phyloP scores from a whole-genome alignment of 2,888 invertebrate species.

The Hypercompe scribonia region DNA sequence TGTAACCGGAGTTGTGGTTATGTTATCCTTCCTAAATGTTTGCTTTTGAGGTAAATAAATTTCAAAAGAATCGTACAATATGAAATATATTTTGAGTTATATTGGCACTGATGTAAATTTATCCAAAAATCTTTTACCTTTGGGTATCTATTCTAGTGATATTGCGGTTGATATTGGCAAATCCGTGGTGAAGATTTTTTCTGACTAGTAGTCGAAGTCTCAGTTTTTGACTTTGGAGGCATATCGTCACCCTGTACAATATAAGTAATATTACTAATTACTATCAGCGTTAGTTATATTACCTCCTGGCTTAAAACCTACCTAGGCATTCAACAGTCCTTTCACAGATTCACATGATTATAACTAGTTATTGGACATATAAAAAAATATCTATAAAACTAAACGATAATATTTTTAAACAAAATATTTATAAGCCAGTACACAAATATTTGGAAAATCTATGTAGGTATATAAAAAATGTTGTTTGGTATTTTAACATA shows the following conservation, averaged over 20 bases:
- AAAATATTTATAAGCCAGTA: neutral
- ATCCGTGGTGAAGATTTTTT: neutral
- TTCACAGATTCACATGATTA: too few relatives aligned
- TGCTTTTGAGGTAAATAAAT: slow-evolving; percentile 5
- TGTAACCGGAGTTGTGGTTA: neutral
- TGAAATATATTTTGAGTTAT: neutral
- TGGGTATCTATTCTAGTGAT: slow-evolving; percentile 8
- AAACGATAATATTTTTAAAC: neutral
- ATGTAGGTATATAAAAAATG: too few relatives aligned
- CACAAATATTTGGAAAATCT: neutral
- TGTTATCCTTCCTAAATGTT: slow-evolving; percentile 9
- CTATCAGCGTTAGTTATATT: too few relatives aligned
- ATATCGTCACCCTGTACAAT: neutral
- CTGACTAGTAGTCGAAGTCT: neutral
- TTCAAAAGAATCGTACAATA: slow-evolving; percentile 1
- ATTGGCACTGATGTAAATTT: neutral
- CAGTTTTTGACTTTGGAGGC: neutral
- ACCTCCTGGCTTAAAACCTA: too few relatives aligned
- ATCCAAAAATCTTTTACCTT: neutral
- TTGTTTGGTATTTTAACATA: neutral
- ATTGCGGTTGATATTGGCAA: slow-evolving; percentile 8
- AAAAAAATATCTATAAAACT: neutral
- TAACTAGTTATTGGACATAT: neutral
- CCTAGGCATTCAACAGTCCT: too few relatives aligned
- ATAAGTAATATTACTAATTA: neutral